Base-by-base conservation (phyloP, 2,888 invertebrate species). In the Parasteatoda lunata region DNA sequence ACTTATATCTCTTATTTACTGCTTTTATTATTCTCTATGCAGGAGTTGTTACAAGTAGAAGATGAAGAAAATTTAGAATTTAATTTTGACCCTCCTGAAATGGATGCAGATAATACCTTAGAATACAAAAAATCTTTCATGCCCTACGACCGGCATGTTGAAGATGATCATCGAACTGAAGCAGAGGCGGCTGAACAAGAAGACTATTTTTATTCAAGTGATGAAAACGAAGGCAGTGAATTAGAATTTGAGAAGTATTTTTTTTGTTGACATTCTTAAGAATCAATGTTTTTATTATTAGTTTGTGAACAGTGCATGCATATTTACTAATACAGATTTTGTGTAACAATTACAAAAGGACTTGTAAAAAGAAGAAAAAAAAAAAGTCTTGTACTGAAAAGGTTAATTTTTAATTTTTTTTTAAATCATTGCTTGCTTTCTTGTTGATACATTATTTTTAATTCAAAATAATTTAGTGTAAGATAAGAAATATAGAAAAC, bases 11-110 rank as follows among this genome's bases (percentile, higher is more conserved):
- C 30, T 30, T 30, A 30, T 30, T 30, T 30, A 30, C 30, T 30
- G 30, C 2, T 30, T 30, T 30, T 30, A 30, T 30, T 30, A 30
- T 30, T 30, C 30, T 30, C 30, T 30, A 30, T 30, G 30, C 91
- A 93, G 15, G 94, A 95, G 89, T 91, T 93, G 11, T 93, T 93
- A 88, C 91, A 80, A 90, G 91, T 92, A 47, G 89, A 90, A 0
- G 92, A 92, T 77, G 90, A 91, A 72, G 91, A 91, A 70, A 66
- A 81, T 30, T 54, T 86, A 65, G 90, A 89, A 64, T 86, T 80
- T 48, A 76, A 77, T 47, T 51, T 89, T 15, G 89, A 90, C 49
- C 79, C 89, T 48, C 73, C 84, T n/a, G 77, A 89, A 79, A 79
- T 88, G n/a, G 89, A 89, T 15, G 77, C 77, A 8, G 76, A 88